Base-by-base conservation (phyloP, 2,888 invertebrate species). In the Xanthorhoe spadicearia region DNA sequence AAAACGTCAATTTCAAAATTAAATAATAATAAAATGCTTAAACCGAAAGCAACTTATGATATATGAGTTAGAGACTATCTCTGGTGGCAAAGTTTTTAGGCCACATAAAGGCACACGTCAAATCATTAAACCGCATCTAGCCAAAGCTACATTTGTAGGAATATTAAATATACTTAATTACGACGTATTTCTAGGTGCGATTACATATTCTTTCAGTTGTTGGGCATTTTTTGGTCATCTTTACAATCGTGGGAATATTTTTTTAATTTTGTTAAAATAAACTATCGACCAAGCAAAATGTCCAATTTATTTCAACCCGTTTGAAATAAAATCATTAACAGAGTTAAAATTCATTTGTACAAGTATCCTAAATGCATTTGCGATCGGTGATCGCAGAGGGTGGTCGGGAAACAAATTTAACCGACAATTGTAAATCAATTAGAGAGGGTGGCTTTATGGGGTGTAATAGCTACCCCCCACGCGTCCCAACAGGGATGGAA, bases 401-500 rank as follows among this genome's bases (percentile, higher is more conserved):
- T 83, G 87, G 87, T 89, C 86, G 90, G 91, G 89, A 92, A 92
- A 92, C 93, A 93, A 93, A 93, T 93, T 93, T 92, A 92, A 89
- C 90, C 91, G 89, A 92, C 93, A 92, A 92, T 93, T 93, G 92
- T 93, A 92, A 93, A 93, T 93, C 92, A 93, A 93, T 92, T 93
- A 92, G 90, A 89, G 87, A 82, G 91, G 92, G 92, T 87, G 91
- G 91, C 85, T 84, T 86, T 83, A 84, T 79, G 85, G 89, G 90
- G 90, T 87, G 88, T 87, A 89, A 89, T 86, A 84, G 88, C 88
- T 84, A 79, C 87, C 87, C 82, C 84, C 84, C 77, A 67, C 64
- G 70, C 68, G 64, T 81, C 82, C 78, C 78, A 78, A 78, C 88
- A 87, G 91, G 87, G 86, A 74, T 82, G 91, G 82, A 87, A 74